These are phyloP conservation scores for Hoplodrina blanda DNA, from an alignment of 2,888 invertebrate species.

Conservation along the genomic window DNA sequence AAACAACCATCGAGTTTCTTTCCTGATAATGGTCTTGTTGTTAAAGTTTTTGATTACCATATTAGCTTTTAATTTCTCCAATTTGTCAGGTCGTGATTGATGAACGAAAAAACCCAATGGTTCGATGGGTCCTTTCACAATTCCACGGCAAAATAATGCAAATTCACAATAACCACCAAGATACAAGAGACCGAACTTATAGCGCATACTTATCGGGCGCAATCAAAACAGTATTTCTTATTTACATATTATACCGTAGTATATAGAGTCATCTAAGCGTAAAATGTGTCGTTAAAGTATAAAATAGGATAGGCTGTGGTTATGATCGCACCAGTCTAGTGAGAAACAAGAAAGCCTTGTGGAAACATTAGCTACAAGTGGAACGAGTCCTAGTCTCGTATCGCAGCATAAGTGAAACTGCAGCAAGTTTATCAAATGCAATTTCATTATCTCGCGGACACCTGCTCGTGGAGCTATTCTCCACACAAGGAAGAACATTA, in stretches of 20 bases:
- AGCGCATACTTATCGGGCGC: slow-evolving; percentile 41
- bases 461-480: slow-evolving; percentile 69
- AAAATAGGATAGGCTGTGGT: slow-evolving; percentile 67
- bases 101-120: background rate
- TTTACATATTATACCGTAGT: slow-evolving; percentile 55
- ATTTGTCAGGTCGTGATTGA: background rate
- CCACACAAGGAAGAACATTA: slow-evolving; percentile 51
- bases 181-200: slow-evolving; percentile 30
- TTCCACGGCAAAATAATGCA: background rate
- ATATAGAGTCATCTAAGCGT: slow-evolving; percentile 65
- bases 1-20: too few species aligned
- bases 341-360: slow-evolving; percentile 85
- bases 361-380: slow-evolving; percentile 77
- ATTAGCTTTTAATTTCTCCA: background rate
- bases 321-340: slow-evolving; percentile 69
- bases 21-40: background rate
- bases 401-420: slow-evolving; percentile 85
- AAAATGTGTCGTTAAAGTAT: slow-evolving; percentile 67
- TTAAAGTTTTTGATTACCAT: background rate
- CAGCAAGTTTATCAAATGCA: slow-evolving; percentile 83
- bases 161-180: slow-evolving; percentile 25
- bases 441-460: slow-evolving; percentile 84
- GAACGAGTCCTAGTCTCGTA: slow-evolving; percentile 80
- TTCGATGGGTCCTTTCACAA: slow-evolving; percentile 4
- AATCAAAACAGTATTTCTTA: slow-evolving; percentile 58